Evolutionary conservation across 2,797 vertebrate species (phyloP), one percentile per base, ranked within the genome.

Genomic region (Antennarius maculatus): DNA sequence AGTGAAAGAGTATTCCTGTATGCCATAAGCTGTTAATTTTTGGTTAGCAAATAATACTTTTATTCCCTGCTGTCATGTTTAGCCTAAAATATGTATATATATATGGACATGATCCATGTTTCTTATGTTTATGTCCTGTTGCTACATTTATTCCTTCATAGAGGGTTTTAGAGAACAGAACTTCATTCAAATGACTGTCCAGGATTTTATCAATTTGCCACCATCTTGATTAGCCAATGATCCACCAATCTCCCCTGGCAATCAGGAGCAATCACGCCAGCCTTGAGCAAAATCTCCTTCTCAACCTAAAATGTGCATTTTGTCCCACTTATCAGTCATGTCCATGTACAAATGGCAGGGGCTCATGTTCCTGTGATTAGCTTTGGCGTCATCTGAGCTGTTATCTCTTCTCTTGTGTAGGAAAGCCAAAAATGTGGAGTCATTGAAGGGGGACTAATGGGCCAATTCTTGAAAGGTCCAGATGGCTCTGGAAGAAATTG

Each of bases 351-450:
- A 84, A 77, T 81, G 69, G 81, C 71, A 60, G 71, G 43, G 56
- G 50, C 73, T 73, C 11, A n/a, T 82, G 80, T 89, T 87, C 82
- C 82, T 77, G 87, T 77, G 87, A 93, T 91, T 89, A 85, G 82
- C 80, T 91, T 89, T 81, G 90, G 89, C 88, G 85, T 92, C 89
- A 90, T 91, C 78, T 66, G 85, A 85, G 77, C 79, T 0, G 64
- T 87, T 92, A 92, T 93, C 91, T 93, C 48, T 71, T 82, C 68
- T 83, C 66, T 83, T 91, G 70, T 94, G 92, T 92, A 86, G 91
- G 77, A 78, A 71, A 68, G 91, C 92, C 92, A 94, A 90, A 90
- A 90, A 92, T 90, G 86, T 89, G 90, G 84, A 88, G 82, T 79
- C 84, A 82, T 81, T 78, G 81, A 81, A 71, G 79, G 76, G 81